These are phyloP conservation scores for Volucella bombylans DNA, from an alignment of 2,888 invertebrate species.

Conservation along the genomic window DNA sequence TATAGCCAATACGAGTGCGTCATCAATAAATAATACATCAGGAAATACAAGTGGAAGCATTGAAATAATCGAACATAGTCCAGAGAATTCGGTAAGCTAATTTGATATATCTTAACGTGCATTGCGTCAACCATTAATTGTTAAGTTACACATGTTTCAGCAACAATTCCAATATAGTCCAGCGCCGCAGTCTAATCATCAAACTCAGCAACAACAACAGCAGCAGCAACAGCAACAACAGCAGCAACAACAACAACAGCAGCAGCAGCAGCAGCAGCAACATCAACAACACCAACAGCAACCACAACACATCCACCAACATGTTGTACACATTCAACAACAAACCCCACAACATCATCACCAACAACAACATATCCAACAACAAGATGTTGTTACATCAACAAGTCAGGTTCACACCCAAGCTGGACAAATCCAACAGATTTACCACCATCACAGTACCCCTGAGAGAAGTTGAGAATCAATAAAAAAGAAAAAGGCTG, in stretches of 20 bases:
- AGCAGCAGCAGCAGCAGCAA: slow-evolving; percentile 75
- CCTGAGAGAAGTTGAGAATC: slow-evolving; percentile 83
- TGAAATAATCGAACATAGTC: slow-evolving; percentile 82
- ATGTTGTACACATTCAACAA: slow-evolving; percentile 81
- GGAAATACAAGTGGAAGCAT: slow-evolving; percentile 82
- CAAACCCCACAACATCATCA: slow-evolving; percentile 77
- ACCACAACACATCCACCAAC: slow-evolving; percentile 80
- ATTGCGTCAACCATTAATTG: slow-evolving; percentile 79
- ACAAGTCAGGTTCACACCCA: slow-evolving; percentile 79
- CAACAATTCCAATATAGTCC: slow-evolving; percentile 83
- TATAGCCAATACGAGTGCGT: slow-evolving; percentile 80
- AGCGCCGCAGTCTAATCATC: slow-evolving; percentile 75
- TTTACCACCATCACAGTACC: slow-evolving; percentile 82
- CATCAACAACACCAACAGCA: slow-evolving; percentile 72
- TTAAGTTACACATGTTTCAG: slow-evolving; percentile 82
- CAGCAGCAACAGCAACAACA: slow-evolving; percentile 79
- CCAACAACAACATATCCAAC: slow-evolving; percentile 79
- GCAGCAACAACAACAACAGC: slow-evolving; percentile 75
- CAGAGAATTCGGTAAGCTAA: slow-evolving; percentile 82
- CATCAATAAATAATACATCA: slow-evolving; percentile 80
- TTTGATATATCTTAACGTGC: slow-evolving; percentile 52
- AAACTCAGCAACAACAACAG: slow-evolving; percentile 79
- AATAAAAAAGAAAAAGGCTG: slow-evolving; percentile 80
- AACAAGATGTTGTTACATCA: slow-evolving; percentile 82
- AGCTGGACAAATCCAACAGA: slow-evolving; percentile 81